A percentile compares a stretch with the other conserved stretches of the same genome.
These are phyloP conservation scores for Chaetorhynchus papuensis DNA, from an alignment of 2,113 vertebrate species.

Conservation along the genomic window DNA sequence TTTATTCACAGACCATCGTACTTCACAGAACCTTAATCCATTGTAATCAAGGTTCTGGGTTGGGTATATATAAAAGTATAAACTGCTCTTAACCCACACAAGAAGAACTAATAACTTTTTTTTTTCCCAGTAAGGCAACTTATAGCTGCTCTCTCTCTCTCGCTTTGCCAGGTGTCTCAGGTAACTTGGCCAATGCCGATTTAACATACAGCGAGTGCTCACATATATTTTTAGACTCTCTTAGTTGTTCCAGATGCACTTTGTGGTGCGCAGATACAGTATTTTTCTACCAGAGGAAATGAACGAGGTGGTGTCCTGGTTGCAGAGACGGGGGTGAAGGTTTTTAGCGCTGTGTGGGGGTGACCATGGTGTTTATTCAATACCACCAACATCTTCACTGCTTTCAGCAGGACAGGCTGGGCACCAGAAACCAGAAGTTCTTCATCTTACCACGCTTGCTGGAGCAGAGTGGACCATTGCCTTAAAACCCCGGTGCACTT, in stretches of 20 bases:
- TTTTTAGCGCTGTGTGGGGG: rapidly evolving
- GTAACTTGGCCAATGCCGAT: background rate
- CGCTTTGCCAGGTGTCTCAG: background rate
- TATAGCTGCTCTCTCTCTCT: background rate
- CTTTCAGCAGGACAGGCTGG: background rate
- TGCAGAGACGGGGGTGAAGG: background rate
- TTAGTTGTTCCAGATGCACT: background rate
- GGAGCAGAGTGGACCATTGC: background rate
- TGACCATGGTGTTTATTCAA: rapidly evolving
- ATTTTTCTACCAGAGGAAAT: background rate
- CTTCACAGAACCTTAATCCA: background rate
- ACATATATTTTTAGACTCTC: background rate
- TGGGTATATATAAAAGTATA: background rate
- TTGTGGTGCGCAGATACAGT: background rate
- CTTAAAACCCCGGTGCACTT: rapidly evolving
- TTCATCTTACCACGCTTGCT: background rate
- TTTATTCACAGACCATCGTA: background rate
- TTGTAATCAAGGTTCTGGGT: background rate
- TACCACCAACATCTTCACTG: rapidly evolving
- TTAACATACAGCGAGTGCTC: background rate
- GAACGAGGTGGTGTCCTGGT: rapidly evolving
- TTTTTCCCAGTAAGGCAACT: background rate
- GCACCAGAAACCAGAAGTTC: background rate
- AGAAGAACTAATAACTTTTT: background rate
- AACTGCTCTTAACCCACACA: background rate